Evolutionary conservation across 64 coral and sea anemone genomes (phyloP).

Genomic region (Actinia equina): DNA sequence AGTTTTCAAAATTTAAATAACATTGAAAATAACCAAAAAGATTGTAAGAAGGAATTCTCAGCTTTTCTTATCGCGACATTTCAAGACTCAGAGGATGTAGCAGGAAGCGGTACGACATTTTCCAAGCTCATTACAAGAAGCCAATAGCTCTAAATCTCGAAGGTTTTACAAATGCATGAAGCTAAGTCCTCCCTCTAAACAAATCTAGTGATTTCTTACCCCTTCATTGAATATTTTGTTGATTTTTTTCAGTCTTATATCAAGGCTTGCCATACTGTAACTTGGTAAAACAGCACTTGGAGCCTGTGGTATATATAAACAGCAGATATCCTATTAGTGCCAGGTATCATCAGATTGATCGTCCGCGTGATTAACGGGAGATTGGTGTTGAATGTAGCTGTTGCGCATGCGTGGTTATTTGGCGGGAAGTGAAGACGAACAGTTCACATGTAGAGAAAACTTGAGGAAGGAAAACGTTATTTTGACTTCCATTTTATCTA

Average conservation of each 20-base stretch:
- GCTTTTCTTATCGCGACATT: background rate
- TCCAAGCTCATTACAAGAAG: background rate
- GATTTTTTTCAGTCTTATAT: conserved; percentile 57
- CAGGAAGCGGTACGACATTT: background rate
- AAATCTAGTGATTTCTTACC: conserved; percentile 22
- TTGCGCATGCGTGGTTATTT: conserved; percentile 34
- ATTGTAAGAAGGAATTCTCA: background rate
- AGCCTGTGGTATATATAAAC: background rate
- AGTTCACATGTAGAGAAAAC: background rate
- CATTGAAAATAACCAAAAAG: background rate
- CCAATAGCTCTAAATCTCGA: background rate
- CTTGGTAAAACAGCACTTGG: background rate
- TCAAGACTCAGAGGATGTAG: background rate
- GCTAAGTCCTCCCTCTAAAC: background rate
- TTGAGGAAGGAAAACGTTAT: conserved; percentile 19
- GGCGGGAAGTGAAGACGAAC: conserved; percentile 50
- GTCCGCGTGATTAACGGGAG: background rate
- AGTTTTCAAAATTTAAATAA: background rate
- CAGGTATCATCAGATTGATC: background rate
- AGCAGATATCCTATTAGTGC: background rate
- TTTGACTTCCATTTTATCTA: conserved; percentile 18
- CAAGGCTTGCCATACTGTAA: conserved; percentile 47
- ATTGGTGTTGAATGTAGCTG: background rate
- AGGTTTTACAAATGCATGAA: background rate
- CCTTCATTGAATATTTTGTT: conserved; percentile 65